Evolutionary conservation across 2,113 vertebrate species (phyloP).

Genomic region (Aix galericulata): DNA sequence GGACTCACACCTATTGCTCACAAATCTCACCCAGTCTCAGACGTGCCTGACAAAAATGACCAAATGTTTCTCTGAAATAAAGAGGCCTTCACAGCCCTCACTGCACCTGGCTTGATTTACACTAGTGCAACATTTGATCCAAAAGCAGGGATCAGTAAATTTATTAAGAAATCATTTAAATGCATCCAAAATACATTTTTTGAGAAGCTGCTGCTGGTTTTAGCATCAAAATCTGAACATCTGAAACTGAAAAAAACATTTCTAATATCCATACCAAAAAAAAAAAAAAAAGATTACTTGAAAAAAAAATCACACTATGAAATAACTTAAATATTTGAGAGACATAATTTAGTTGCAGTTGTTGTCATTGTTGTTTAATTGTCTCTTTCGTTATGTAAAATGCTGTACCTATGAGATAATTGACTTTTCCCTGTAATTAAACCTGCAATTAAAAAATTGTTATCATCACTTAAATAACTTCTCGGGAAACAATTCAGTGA

Average conservation of each 20-base stretch:
- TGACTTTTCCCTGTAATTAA: constrained; percentile 58
- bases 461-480: constrained; percentile 36
- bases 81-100: not conserved
- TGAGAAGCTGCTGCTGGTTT: not conserved
- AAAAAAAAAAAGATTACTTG: not conserved
- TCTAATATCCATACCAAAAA: not conserved
- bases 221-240: not conserved
- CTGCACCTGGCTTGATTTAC: not conserved
- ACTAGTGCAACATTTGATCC: not conserved
- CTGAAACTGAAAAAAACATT: not conserved
- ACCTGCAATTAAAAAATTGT: constrained; percentile 35
- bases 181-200: not conserved
- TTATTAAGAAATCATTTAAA: not conserved
- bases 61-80: not conserved
- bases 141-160: not conserved
- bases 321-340: constrained; percentile 18
- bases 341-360: not conserved
- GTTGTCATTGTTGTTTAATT: not conserved
- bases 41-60: not conserved
- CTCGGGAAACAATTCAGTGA: constrained; percentile 58
- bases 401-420: not conserved
- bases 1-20: not conserved
- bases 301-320: not conserved
- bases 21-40: not conserved
- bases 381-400: not conserved